phyloP scores from a whole-genome alignment of 2,113 vertebrate genomes.

The Elephas maximus region DNA sequence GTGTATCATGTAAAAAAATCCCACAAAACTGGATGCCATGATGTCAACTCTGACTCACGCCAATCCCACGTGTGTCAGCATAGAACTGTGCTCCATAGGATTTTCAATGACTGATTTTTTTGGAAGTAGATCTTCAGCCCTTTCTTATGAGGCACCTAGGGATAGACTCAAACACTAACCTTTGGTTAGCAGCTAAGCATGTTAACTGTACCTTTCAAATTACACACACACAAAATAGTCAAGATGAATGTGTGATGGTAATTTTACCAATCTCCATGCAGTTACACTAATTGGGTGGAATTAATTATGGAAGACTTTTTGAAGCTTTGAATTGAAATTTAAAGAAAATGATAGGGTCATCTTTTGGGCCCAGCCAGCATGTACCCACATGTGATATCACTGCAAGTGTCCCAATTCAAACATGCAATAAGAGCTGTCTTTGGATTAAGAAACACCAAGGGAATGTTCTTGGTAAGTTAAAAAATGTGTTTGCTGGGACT shows the following conservation, averaged over 20 bases:
- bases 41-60: neutral
- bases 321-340: neutral
- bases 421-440: neutral
- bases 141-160: neutral
- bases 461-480: neutral
- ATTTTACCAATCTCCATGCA: neutral
- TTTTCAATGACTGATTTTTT: neutral
- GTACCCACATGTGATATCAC: neutral
- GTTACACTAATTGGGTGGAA: neutral
- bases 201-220: neutral
- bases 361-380: neutral
- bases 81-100: neutral
- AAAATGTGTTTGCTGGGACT: conserved; percentile 15
- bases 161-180: neutral
- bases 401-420: neutral
- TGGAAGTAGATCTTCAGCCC: neutral
- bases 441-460: neutral
- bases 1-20: too few relatives aligned
- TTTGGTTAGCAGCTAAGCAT: neutral
- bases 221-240: neutral
- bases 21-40: neutral
- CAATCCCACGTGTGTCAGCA: neutral
- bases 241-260: neutral
- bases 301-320: neutral
- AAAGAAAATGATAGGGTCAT: conserved; percentile 20